Conservation (phyloP, 2,797 vertebrate species). For the Molossus alvarezi region DNA sequence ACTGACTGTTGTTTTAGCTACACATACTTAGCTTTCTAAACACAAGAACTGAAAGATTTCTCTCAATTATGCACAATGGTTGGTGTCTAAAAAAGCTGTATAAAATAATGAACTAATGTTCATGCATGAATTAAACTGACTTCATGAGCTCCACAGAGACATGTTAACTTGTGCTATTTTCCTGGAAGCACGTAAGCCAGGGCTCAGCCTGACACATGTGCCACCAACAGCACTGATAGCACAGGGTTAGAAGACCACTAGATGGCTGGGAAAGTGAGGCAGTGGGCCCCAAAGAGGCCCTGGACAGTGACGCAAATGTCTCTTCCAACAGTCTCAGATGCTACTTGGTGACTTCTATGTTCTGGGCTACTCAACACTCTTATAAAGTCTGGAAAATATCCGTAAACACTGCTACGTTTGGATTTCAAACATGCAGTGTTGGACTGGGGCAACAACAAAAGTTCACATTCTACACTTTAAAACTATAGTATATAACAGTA, state of each 20-base stretch:
- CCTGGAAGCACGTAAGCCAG: not conserved
- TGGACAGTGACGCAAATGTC: not conserved
- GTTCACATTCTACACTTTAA: conserved; percentile 32
- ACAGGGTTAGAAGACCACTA: not conserved
- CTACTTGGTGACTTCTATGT: conserved; percentile 20
- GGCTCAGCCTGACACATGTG: not conserved
- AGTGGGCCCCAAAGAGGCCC: not conserved
- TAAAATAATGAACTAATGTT: conserved; percentile 43
- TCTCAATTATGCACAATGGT: conserved; percentile 62
- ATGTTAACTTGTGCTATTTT: not conserved
- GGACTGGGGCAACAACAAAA: not conserved
- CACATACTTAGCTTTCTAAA: conserved; percentile 46
- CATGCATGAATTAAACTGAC: conserved; percentile 30
- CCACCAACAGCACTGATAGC: not conserved
- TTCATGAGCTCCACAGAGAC: conserved; percentile 44
- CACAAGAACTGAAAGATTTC: conserved; percentile 58
- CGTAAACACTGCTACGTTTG: not conserved
- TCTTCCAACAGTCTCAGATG: not conserved
- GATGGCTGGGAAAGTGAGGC: not conserved
- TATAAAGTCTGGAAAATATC: not conserved
- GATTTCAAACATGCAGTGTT: conserved; percentile 46
- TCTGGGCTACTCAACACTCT: not conserved
- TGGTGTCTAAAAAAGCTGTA: conserved; percentile 55
- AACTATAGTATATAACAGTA: not conserved
- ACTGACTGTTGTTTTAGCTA: conserved; percentile 47